A percentile compares a stretch with the other conserved stretches of the same genome.
phyloP scores from a whole-genome alignment of 64 coral and sea anemone genomes.

The Montipora capricornis region DNA sequence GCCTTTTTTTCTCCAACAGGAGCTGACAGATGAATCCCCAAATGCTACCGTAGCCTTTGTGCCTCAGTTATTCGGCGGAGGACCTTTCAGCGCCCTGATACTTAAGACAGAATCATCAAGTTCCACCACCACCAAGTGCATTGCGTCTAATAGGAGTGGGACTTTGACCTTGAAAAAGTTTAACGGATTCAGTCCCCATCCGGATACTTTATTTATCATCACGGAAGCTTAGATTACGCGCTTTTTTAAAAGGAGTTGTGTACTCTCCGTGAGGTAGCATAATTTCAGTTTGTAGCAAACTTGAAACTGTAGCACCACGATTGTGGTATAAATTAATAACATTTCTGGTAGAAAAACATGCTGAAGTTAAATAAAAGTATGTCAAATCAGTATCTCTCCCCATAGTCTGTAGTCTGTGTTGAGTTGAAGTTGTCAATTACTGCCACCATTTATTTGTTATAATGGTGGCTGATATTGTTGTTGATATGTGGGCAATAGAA shows the following conservation, averaged over 20 bases:
- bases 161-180: neutral
- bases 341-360: no score
- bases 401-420: no score
- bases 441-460: no score
- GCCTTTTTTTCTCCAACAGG: neutral
- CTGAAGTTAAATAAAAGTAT: no score
- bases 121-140: neutral
- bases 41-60: neutral
- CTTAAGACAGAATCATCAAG: neutral
- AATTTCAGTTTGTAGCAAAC: no score
- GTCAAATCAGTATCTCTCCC: no score
- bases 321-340: no score
- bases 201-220: neutral
- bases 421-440: no score
- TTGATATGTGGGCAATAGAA: no score
- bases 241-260: neutral
- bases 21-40: neutral
- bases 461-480: no score
- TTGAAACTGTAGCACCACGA: neutral
- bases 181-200: neutral
- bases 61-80: neutral
- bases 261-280: conserved; percentile 24
- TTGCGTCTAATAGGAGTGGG: neutral
- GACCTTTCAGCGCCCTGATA: conserved; percentile 1
- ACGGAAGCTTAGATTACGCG: neutral